Conservation (phyloP, 2,797 vertebrate genomes). For the Buphagus erythrorhynchus region DNA sequence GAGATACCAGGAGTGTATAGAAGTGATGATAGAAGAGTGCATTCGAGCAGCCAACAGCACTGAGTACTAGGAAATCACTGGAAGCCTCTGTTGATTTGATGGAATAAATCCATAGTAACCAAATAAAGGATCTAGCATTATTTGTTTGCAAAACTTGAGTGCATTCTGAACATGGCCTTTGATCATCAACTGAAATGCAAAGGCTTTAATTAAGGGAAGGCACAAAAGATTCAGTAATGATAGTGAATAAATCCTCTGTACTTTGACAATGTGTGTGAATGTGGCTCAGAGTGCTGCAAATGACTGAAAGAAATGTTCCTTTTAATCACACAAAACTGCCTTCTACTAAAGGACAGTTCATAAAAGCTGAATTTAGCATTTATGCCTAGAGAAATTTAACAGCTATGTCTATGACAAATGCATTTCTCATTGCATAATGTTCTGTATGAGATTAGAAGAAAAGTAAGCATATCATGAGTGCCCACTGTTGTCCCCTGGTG, state of each 20-base stretch:
- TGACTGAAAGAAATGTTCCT: not conserved
- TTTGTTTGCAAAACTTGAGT: not conserved
- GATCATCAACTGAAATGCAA: not conserved
- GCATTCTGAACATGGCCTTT: not conserved
- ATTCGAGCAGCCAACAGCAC: not conserved
- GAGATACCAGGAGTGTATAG: accelerated
- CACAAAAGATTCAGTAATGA: not conserved
- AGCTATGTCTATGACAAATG: not conserved
- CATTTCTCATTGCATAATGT: not conserved
- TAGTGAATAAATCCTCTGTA: not conserved
- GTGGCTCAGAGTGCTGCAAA: not conserved
- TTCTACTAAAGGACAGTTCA: not conserved
- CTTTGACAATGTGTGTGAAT: not conserved
- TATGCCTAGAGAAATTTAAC: not conserved
- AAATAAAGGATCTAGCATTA: not conserved
- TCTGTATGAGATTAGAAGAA: not conserved
- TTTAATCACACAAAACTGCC: not conserved
- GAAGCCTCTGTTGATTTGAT: not conserved
- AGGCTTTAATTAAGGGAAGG: not conserved
- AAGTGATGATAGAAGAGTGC: not conserved
- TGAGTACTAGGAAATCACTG: not conserved
- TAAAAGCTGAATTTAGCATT: not conserved
- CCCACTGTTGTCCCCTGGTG: accelerated
- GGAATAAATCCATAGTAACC: not conserved
- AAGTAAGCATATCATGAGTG: accelerated